A percentile compares a stretch with the other conserved stretches of the same genome.
Conservation (phyloP, 2,113 vertebrate species). For the Rhegmatorhina hoffmannsi region DNA sequence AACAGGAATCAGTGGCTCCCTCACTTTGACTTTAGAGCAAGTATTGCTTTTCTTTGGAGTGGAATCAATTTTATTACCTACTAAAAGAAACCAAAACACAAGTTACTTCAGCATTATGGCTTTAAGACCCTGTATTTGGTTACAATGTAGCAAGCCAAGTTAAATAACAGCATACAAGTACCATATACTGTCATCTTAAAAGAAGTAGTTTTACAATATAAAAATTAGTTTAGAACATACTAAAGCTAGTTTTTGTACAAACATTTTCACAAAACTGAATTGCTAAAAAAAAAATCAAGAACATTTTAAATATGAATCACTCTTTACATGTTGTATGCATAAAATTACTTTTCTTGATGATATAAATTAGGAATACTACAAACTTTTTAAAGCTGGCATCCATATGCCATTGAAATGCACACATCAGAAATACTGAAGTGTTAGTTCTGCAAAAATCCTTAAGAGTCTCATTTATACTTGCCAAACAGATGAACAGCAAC, state of each 20-base stretch:
- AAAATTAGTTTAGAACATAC: constrained; percentile 59
- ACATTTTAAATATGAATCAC: constrained; percentile 27
- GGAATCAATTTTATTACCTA: neutral
- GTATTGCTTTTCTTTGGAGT: constrained; percentile 21
- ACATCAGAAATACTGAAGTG: neutral
- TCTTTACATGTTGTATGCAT: constrained; percentile 29
- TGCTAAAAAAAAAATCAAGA: constrained; percentile 3
- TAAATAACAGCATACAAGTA: neutral
- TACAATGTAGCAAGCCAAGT: constrained; percentile 35
- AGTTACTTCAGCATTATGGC: constrained; percentile 21
- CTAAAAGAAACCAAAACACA: neutral
- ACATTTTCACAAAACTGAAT: constrained; percentile 60
- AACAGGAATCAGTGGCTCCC: neutral
- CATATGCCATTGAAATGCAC: neutral
- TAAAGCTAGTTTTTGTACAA: constrained; percentile 54
- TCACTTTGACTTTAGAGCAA: neutral
- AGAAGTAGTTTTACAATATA: constrained; percentile 21
- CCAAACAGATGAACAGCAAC: neutral
- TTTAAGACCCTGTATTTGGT: constrained; percentile 49
- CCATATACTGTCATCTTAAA: neutral
- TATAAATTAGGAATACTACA: constrained; percentile 44
- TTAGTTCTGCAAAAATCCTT: neutral
- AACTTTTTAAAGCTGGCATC: constrained; percentile 25
- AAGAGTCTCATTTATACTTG: neutral
- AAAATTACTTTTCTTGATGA: neutral